Evolutionary conservation across 2,113 vertebrate species (phyloP), one percentile per base, ranked within the genome.

Genomic region (Tichodroma muraria): DNA sequence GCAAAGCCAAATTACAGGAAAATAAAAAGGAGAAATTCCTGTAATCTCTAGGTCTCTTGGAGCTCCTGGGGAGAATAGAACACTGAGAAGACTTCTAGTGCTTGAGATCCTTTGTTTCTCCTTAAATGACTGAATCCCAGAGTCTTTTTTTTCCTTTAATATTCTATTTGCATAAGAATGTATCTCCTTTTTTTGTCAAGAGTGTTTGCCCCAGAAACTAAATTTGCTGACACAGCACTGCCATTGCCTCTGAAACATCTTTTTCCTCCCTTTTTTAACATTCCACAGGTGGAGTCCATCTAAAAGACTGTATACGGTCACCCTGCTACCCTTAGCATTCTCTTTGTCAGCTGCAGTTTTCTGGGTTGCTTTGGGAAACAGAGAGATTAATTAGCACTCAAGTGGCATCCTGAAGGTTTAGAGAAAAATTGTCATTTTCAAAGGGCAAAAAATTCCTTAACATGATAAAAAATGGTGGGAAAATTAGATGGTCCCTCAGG

Each of bases 281-380:
- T 71, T 89, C 44, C 52, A 40, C n/a, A 10, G 0, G 0, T 52
- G 57, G 24, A 54, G 21, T 14, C 28, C 0, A 0, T 50, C 59
- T n/a, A 53, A 25, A 78, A 59, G 19, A 11, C 37, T 59, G 12
- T 30, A 4, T n/a, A 1, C 57, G 21, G 17, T 27, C 8, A 2
- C 25, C 38, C 27, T 61, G 10, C 63, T 68, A 9, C 33, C 56
- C 18, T 53, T 33, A 52, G 28, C 37, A 52, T 65, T 73, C 54
- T 42, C 65, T 69, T n/a, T 6, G 2, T 40, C 40, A 56, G 30
- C 44, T 75, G 52, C 50, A 57, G 4, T 75, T 75, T 79, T 87
- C 40, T 38, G 14, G 14, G 9, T 40, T 5, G 0, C 37, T 82
- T 61, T 25, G 28, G 53, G 31, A 66, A 64, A 21, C 15, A 13